Percentiles rank a stretch among this genome's conserved stretches.
Evolutionary conservation across 1,140 invertebrate genomes (phyloP).

Genomic region (Drosophila sp.): DNA sequence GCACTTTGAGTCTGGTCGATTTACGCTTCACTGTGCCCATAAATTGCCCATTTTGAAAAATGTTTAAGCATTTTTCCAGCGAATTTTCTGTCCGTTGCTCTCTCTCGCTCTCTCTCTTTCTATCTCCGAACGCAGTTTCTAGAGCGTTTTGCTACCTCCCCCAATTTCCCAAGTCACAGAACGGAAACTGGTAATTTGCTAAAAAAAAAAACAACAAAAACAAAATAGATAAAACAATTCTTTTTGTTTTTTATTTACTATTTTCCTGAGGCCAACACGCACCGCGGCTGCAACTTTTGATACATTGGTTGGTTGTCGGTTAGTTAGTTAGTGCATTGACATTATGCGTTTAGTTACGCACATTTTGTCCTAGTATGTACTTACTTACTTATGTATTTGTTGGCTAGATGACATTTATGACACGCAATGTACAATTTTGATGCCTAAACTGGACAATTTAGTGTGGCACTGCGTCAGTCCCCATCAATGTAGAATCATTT

Average conservation of each 20-base stretch:
- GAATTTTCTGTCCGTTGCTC: conserved; percentile 45
- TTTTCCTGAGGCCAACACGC: conserved; percentile 11
- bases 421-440: conserved; percentile 71
- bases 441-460: conserved; percentile 74
- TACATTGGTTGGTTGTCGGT: background rate
- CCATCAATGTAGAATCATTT: too few relatives aligned
- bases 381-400: background rate
- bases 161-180: conserved; percentile 32
- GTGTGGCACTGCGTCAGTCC: conserved; percentile 13
- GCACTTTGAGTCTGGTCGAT: conserved; percentile 27
- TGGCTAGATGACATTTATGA: conserved; percentile 50
- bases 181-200: conserved; percentile 80
- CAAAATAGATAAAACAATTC: background rate
- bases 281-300: background rate
- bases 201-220: conserved; percentile 38
- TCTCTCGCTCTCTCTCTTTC: conserved; percentile 21
- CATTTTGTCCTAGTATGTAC: conserved; percentile 39
- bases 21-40: conserved; percentile 69
- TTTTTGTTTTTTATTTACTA: background rate
- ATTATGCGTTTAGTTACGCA: conserved; percentile 81
- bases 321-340: conserved; percentile 56
- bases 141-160: conserved; percentile 29
- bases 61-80: conserved; percentile 65
- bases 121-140: conserved; percentile 43
- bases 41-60: conserved; percentile 72